phyloP scores from a whole-genome alignment of 2,888 invertebrate species.

The Ochropleura leucogaster region DNA sequence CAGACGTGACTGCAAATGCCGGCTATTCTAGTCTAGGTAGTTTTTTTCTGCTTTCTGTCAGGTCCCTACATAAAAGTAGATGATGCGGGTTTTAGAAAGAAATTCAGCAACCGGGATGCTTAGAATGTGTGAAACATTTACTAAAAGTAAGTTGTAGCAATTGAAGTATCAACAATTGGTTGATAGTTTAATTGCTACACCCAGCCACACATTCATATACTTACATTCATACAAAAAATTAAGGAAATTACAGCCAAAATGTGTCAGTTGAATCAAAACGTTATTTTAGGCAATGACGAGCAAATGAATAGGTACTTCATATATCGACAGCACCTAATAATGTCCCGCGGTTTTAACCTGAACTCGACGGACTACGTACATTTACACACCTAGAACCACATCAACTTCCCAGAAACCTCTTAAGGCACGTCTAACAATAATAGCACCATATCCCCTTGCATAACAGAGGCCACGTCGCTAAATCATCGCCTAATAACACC shows the following conservation, averaged over 20 bases:
- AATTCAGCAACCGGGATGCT: background rate
- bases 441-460: slow-evolving; percentile 37
- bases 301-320: background rate
- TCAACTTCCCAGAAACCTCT: slow-evolving; percentile 7
- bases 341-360: no score
- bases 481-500: slow-evolving; percentile 55
- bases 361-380: background rate
- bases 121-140: background rate
- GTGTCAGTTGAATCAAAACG: background rate
- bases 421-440: slow-evolving; percentile 38
- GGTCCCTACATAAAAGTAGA: background rate
- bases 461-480: slow-evolving; percentile 50
- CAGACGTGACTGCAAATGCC: slow-evolving; percentile 4
- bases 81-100: background rate
- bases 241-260: background rate
- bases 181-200: no score
- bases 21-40: slow-evolving; percentile 2
- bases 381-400: background rate
- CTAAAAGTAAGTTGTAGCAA: background rate
- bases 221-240: no score
- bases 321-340: slow-evolving; percentile 5
- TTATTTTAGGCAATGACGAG: background rate
- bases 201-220: background rate
- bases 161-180: background rate
- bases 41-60: slow-evolving; percentile 14